Evolutionary conservation across 2,797 vertebrate species (phyloP).

Genomic region (Sebastes umbrosus): DNA sequence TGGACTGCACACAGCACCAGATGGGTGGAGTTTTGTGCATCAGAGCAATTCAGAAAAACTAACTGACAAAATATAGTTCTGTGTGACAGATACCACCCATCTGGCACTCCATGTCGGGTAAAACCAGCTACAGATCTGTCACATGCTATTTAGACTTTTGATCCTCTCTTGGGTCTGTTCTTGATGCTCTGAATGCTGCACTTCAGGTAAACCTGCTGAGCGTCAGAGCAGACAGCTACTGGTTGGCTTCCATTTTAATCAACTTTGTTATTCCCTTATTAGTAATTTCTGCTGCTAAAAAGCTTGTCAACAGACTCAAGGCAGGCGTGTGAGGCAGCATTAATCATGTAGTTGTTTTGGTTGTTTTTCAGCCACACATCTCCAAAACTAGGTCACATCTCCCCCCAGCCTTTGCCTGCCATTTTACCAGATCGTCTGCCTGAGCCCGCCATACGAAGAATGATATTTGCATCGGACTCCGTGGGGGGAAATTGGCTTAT

Average conservation of each 20-base stretch:
- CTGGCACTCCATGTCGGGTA: neutral
- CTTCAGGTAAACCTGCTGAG: slow-evolving; percentile 6
- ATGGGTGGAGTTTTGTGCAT: slow-evolving; percentile 25
- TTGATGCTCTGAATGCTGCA: neutral
- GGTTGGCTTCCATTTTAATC: slow-evolving; percentile 6
- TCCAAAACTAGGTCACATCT: slow-evolving; percentile 68
- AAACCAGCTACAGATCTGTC: slow-evolving; percentile 1
- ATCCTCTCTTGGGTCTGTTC: neutral
- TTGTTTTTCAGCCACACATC: slow-evolving; percentile 46
- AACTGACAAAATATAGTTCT: neutral
- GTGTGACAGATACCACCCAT: slow-evolving; percentile 3
- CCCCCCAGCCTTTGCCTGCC: slow-evolving; percentile 21
- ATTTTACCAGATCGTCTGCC: slow-evolving; percentile 56
- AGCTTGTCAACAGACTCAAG: neutral
- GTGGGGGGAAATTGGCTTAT: slow-evolving; percentile 40
- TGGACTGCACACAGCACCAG: slow-evolving; percentile 12
- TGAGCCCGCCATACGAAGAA: slow-evolving; percentile 35
- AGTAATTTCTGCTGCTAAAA: slow-evolving; percentile 19
- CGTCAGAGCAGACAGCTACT: neutral
- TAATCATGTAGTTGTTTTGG: slow-evolving; percentile 71
- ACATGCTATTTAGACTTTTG: neutral
- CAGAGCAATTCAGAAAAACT: neutral
- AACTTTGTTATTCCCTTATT: slow-evolving; percentile 1
- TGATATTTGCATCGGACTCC: slow-evolving; percentile 57
- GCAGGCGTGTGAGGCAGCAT: slow-evolving; percentile 43